These are phyloP conservation scores for Argyresthia albistria DNA, from an alignment of 2,888 invertebrate genomes.

Conservation along the genomic window DNA sequence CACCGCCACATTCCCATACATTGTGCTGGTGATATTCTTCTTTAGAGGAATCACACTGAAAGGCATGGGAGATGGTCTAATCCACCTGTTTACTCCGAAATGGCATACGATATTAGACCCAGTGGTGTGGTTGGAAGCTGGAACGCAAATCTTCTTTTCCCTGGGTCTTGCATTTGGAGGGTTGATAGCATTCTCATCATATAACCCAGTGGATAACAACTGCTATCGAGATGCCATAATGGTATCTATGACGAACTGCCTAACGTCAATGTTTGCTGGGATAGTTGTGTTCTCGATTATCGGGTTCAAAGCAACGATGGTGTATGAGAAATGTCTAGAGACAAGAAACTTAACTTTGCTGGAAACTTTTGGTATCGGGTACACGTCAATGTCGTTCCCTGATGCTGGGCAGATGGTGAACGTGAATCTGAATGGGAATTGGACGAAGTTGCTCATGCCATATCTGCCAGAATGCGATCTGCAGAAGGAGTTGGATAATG, in stretches of 20 bases:
- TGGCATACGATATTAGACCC: slow-evolving; percentile 94
- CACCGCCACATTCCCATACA: slow-evolving; percentile 96
- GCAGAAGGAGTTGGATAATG: slow-evolving; percentile 89
- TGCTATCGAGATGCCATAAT: slow-evolving; percentile 94
- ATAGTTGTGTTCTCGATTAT: slow-evolving; percentile 97
- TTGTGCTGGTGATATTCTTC: slow-evolving; percentile 96
- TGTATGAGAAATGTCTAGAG: slow-evolving; percentile 82
- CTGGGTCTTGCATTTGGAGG: slow-evolving; percentile 96
- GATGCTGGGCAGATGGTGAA: slow-evolving; percentile 69
- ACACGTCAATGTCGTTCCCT: slow-evolving; percentile 61
- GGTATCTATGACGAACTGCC: slow-evolving; percentile 93
- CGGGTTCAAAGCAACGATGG: slow-evolving; percentile 91
- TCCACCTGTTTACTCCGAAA: slow-evolving; percentile 92
- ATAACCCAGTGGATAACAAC: slow-evolving; percentile 97
- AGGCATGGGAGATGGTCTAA: slow-evolving; percentile 88
- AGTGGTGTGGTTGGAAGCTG: slow-evolving; percentile 97
- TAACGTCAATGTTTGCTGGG: slow-evolving; percentile 97
- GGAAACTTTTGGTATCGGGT: slow-evolving; percentile 68
- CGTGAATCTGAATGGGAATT: slow-evolving; percentile 62
- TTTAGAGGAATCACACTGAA: slow-evolving; percentile 92
- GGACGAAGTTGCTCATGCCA: slow-evolving; percentile 75
- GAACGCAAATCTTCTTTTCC: slow-evolving; percentile 98
- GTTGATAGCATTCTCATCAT: slow-evolving; percentile 95
- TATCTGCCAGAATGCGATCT: slow-evolving; percentile 84
- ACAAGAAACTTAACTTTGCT: slow-evolving; percentile 74